These are phyloP conservation scores for Acropora yongei DNA, from an alignment of 64 coral and sea anemone species.

Conservation along the genomic window DNA sequence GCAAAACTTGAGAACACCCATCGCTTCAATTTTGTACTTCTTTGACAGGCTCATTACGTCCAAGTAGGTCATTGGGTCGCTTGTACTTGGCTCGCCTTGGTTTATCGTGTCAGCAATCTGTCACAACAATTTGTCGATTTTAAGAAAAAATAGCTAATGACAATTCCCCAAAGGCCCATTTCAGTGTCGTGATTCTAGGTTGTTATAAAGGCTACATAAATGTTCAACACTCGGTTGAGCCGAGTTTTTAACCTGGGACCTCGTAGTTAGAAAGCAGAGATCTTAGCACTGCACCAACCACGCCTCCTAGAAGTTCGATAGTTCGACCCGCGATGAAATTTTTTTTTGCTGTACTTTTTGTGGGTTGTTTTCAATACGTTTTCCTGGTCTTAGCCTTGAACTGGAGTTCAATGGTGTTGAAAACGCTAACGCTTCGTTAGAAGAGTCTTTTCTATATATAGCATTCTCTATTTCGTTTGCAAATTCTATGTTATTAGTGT, in stretches of 20 bases:
- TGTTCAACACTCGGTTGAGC: no score
- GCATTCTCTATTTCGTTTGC: conserved; percentile 1
- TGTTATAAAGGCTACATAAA: not conserved
- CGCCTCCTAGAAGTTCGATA: no score
- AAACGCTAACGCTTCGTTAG: not conserved
- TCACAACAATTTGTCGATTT: not conserved
- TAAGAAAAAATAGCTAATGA: not conserved
- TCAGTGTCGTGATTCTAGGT: not conserved
- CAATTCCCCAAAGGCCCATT: not conserved
- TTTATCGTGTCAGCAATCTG: conserved; percentile 53
- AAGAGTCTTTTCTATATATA: conserved; percentile 10
- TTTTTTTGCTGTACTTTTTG: no score
- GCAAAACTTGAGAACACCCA: conserved; percentile 53
- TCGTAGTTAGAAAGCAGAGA: no score
- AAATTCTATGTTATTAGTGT: not conserved
- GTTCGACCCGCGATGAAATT: no score
- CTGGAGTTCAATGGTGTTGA: no score
- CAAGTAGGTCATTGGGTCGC: conserved; percentile 20
- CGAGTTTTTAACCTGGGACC: no score
- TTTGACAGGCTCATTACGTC: conserved; percentile 50
- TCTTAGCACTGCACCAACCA: no score
- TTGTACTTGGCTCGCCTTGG: not conserved
- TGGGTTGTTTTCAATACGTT: no score
- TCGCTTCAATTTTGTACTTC: conserved; percentile 49
- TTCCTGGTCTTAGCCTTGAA: no score